phyloP scores from a whole-genome alignment of 2,797 vertebrate genomes.

The Artibeus lituratus region DNA sequence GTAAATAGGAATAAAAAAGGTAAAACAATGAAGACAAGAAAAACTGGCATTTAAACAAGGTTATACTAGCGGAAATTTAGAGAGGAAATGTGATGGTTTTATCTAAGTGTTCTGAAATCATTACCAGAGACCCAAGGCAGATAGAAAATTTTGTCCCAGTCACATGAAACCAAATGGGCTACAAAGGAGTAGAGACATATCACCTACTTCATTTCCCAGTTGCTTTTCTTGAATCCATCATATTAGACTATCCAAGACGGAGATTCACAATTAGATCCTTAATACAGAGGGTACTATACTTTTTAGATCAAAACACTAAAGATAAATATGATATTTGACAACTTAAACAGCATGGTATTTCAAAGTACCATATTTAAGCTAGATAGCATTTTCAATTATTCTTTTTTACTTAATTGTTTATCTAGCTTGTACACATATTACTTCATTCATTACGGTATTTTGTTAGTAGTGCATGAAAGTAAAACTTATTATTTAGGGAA shows the following conservation, averaged over 20 bases:
- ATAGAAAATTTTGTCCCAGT: slow-evolving; percentile 76
- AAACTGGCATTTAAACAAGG: slow-evolving; percentile 79
- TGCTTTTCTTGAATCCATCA: slow-evolving; percentile 58
- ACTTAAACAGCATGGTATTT: neutral
- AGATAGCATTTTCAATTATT: neutral
- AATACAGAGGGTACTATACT: slow-evolving; percentile 36
- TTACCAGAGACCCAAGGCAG: slow-evolving; percentile 76
- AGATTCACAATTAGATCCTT: slow-evolving; percentile 60
- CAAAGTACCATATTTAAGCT: neutral
- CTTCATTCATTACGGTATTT: neutral
- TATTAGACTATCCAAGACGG: slow-evolving; percentile 39
- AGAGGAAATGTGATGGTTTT: slow-evolving; percentile 50
- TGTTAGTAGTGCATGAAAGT: neutral
- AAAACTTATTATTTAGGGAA: neutral
- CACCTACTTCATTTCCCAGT: slow-evolving; percentile 55
- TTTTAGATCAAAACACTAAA: neutral
- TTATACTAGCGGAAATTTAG: slow-evolving; percentile 72
- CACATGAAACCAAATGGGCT: slow-evolving; percentile 72
- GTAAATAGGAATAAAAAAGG: slow-evolving; percentile 79
- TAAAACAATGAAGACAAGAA: slow-evolving; percentile 81
- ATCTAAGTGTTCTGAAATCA: slow-evolving; percentile 70
- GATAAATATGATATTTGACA: slow-evolving; percentile 4
- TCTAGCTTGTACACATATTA: neutral
- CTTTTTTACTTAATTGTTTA: slow-evolving; percentile 24
- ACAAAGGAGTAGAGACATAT: slow-evolving; percentile 57